Conservation (phyloP, 2,888 invertebrate species). For the Entomobrya proxima region DNA sequence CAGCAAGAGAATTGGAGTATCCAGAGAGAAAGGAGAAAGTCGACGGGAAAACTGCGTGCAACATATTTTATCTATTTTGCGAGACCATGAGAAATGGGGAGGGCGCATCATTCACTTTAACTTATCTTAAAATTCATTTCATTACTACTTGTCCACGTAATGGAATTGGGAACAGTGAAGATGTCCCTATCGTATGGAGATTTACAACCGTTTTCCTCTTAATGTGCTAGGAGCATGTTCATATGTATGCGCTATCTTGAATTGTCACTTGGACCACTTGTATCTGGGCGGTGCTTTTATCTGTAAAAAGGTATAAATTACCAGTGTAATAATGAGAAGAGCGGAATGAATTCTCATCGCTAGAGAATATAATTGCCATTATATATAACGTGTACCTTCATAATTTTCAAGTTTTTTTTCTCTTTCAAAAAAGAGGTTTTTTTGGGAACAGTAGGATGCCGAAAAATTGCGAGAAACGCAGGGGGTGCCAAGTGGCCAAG, state of each 20-base stretch:
- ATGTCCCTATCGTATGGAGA: too few relatives aligned
- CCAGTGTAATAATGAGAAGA: constrained; percentile 15
- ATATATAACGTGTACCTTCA: constrained; percentile 30
- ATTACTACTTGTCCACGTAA: background rate
- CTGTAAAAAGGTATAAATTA: constrained; percentile 15
- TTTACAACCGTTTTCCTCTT: background rate
- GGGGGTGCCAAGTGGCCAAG: background rate
- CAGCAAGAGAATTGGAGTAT: constrained; percentile 10
- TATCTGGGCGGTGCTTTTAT: background rate
- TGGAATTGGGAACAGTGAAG: background rate
- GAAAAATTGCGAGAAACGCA: background rate
- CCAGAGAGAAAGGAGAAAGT: background rate
- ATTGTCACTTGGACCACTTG: constrained; percentile 4
- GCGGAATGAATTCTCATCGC: constrained; percentile 42
- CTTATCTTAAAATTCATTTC: constrained; percentile 30
- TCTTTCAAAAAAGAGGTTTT: background rate
- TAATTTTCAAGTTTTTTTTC: background rate
- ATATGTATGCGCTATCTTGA: too few relatives aligned
- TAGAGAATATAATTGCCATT: constrained; percentile 27
- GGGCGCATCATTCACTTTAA: background rate
- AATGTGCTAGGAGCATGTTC: background rate
- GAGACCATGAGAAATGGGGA: too few relatives aligned
- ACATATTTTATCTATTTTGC: too few relatives aligned
- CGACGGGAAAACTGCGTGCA: background rate
- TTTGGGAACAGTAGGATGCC: background rate